Percentiles rank a stretch among this genome's conserved stretches.
Conservation (phyloP, 2,888 invertebrate species). For the Cremastinae sp. region DNA sequence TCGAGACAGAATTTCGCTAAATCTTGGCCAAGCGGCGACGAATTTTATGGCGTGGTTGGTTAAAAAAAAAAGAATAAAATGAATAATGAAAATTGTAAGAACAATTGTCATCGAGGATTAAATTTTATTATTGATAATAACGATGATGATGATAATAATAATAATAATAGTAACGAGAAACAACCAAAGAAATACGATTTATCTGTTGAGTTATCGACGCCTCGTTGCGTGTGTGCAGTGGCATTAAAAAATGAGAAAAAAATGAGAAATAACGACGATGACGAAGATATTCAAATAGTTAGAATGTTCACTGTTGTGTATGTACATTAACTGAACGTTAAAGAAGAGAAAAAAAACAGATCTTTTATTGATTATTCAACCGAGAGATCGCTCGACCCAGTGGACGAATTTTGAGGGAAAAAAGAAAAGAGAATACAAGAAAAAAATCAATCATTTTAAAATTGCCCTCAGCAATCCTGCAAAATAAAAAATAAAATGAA, state of each 20-base stretch:
- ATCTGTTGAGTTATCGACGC: constrained; percentile 71
- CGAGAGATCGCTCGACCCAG: constrained; percentile 66
- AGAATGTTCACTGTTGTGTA: constrained; percentile 68
- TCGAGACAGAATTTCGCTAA: constrained; percentile 76
- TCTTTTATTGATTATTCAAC: constrained; percentile 60
- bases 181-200: constrained; percentile 66
- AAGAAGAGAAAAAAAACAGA: constrained; percentile 38
- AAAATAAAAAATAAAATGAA: constrained; percentile 9
- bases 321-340: constrained; percentile 69
- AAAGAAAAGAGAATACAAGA: constrained; percentile 1
- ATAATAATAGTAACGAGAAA: constrained; percentile 33
- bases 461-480: constrained; percentile 22
- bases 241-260: constrained; percentile 68
- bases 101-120: constrained; percentile 1
- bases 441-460: constrained; percentile 32
- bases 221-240: constrained; percentile 78
- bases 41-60: neutral
- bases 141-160: constrained; percentile 20
- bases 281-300: constrained; percentile 61
- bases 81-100: constrained; percentile 11
- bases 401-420: neutral
- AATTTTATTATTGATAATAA: constrained; percentile 23
- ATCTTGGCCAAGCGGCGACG: constrained; percentile 46
- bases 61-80: neutral
- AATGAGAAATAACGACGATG: constrained; percentile 3